phyloP scores from a whole-genome alignment of 2,797 vertebrate genomes.

The Manis crassicaudata region DNA sequence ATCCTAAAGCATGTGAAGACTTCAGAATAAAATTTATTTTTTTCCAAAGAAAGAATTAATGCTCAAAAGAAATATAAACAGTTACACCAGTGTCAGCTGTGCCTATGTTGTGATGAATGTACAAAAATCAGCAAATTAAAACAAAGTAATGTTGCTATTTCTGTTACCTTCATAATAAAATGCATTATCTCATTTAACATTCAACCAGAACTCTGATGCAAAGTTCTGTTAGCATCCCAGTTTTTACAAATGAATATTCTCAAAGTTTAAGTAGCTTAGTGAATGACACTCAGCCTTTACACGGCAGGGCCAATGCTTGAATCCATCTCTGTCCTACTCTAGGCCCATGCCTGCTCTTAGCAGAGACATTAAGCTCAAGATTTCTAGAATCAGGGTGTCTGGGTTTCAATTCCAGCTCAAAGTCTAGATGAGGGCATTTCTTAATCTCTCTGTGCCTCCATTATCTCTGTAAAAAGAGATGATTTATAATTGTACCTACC shows the following conservation, averaged over 20 bases:
- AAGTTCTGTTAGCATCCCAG: neutral
- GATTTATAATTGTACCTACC: neutral
- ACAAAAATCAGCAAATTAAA: constrained; percentile 18
- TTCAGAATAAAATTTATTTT: constrained; percentile 51
- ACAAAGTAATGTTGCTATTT: constrained; percentile 12
- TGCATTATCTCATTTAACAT: neutral
- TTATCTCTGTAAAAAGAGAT: neutral
- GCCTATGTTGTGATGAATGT: neutral
- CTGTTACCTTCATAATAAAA: neutral
- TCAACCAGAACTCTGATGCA: neutral
- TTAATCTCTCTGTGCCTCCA: neutral
- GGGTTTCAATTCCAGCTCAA: neutral
- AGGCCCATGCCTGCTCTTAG: neutral
- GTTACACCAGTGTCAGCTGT: neutral
- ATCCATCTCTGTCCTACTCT: neutral
- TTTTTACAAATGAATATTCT: neutral
- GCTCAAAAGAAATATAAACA: neutral
- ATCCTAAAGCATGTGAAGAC: constrained; percentile 60
- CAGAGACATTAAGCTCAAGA: neutral
- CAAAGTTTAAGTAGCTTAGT: neutral
- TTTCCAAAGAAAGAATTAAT: constrained; percentile 45
- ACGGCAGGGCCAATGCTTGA: neutral
- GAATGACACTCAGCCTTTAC: neutral
- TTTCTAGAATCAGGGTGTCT: neutral
- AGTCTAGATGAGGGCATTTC: neutral